A percentile compares a stretch with the other conserved stretches of the same genome.
Evolutionary conservation across 2,113 vertebrate species (phyloP).

Genomic region (Damaliscus lunatus): DNA sequence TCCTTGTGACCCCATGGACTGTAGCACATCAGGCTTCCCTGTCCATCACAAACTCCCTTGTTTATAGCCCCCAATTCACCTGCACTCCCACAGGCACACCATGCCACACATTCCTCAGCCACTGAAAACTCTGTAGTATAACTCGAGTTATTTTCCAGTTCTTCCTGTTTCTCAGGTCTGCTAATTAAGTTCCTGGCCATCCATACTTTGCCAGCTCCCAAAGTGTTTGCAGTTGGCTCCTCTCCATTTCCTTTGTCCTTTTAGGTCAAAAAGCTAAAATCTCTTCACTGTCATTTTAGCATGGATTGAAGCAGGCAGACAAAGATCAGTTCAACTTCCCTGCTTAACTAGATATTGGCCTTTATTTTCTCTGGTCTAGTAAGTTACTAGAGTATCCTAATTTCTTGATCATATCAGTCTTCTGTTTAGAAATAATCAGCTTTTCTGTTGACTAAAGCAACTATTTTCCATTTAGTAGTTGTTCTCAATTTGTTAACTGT

Average conservation of each 20-base stretch:
- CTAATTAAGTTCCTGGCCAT: neutral
- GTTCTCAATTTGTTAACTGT: neutral
- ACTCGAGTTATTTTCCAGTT: neutral
- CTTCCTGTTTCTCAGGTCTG: neutral
- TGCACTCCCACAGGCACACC: neutral
- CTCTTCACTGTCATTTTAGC: neutral
- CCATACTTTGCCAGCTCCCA: neutral
- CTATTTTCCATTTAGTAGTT: neutral
- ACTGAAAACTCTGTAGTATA: neutral
- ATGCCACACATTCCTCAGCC: neutral
- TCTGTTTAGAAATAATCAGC: neutral
- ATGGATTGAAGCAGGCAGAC: neutral
- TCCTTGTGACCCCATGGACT: neutral
- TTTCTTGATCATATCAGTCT: neutral
- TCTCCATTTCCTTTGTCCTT: neutral
- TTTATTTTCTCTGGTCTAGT: neutral
- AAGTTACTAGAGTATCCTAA: neutral
- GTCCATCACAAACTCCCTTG: neutral
- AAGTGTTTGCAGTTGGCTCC: neutral
- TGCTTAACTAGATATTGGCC: neutral
- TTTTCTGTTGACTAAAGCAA: neutral
- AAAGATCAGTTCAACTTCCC: neutral
- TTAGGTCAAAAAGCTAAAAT: neutral
- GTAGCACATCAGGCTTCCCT: neutral
- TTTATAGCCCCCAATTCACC: neutral